Percentiles rank a stretch among this genome's conserved stretches.
These are phyloP conservation scores for Drosophila koepferae DNA, from an alignment of 2,888 invertebrate species.

Conservation along the genomic window DNA sequence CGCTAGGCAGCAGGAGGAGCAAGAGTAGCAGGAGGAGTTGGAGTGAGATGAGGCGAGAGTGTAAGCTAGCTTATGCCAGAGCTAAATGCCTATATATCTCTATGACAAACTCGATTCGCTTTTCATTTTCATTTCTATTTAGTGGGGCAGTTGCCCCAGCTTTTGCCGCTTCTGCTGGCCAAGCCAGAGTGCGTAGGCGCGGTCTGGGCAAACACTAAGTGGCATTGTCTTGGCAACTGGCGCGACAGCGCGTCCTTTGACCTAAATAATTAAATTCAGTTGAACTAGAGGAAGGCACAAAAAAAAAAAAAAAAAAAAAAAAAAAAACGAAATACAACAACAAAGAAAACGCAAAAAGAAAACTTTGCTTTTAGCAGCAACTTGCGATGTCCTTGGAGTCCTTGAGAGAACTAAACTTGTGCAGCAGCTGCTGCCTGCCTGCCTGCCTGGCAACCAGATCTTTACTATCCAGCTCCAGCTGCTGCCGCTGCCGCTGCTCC, in stretches of 20 bases:
- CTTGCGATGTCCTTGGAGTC: conserved; percentile 41
- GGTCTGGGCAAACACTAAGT: conserved; percentile 45
- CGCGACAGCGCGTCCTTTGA: conserved; percentile 67
- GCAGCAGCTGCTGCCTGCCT: conserved; percentile 30
- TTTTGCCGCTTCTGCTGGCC: neutral
- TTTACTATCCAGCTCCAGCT: neutral
- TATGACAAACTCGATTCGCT: conserved; percentile 69
- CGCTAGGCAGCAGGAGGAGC: no score
- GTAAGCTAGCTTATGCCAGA: neutral
- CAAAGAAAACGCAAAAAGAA: conserved; percentile 5
- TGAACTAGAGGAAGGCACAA: conserved; percentile 22
- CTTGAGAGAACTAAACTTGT: conserved; percentile 41
- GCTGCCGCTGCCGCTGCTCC: neutral
- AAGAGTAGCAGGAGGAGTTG: neutral
- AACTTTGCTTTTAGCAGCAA: conserved; percentile 64
- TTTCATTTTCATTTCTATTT: conserved; percentile 41
- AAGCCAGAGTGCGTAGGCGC: conserved; percentile 8
- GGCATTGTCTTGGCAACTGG: conserved; percentile 69
- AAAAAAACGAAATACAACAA: no score
- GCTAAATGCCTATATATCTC: conserved; percentile 21
- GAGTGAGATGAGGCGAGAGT: neutral
- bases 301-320: neutral
- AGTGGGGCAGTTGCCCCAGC: neutral
- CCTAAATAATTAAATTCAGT: conserved; percentile 79
- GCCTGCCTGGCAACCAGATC: conserved; percentile 7